Base-by-base conservation (phyloP, 64 coral and sea anemone genomes). In the Montipora cactus region DNA sequence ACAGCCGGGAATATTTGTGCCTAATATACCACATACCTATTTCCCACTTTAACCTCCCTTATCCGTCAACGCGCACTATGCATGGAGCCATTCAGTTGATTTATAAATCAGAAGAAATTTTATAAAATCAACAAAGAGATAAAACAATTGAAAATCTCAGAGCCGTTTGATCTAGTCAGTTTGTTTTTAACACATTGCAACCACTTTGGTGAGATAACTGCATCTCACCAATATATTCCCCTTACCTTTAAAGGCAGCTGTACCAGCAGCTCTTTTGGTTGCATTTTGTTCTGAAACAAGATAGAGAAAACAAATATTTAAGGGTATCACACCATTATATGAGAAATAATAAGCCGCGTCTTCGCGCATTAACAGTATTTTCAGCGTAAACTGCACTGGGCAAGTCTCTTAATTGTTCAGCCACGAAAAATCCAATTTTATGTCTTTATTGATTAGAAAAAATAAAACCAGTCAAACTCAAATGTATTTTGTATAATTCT, bases 221-320 rank as follows among this genome's bases (percentile, higher is more conserved):
- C 44, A 76, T 76, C 12, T 44, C 74, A 76, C 74, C 7, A 76
- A 76, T 46, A 76, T 46, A 46, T 46, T 76, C 28, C 22, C 74
- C 74, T 45, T 76, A 47, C 74, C 74, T 76, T 76, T 37, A 76
- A 76, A n/a, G 44, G 74, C 74, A 76, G 74, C 74, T 76, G 44
- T 46, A 76, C 44, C 44, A 8, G 74, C 74, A 76, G 25, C 74
- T 76, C 74, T 76, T 76, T 76, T 76, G 0, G 74, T 47, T 37
- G 23, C 14, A 48, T 37, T 46, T 76, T 76, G 74, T 76, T 76
- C 74, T 14, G 74, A 45, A 76, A 76, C 74, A 76, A 76, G 74
- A 15, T 76, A 76, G 44, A 37, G 70, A 73, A 73, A 73, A 73
- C 70, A 73, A 73, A 73, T 73, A 73, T 73, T 22, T 22, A 73